Evolutionary conservation across 2,888 invertebrate species (phyloP).

Genomic region (Diarsia mendica): DNA sequence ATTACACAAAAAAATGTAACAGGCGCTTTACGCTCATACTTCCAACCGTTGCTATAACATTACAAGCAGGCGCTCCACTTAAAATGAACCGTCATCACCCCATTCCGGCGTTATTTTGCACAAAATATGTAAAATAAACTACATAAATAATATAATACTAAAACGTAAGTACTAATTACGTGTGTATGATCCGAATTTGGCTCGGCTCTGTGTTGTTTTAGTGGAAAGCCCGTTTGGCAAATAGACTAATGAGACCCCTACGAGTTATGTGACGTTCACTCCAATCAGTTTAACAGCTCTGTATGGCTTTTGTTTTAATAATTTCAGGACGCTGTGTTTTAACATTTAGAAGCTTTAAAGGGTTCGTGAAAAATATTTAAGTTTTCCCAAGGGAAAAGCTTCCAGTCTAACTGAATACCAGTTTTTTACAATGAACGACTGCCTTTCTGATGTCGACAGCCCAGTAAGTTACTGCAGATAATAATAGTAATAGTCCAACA

Average conservation of each 20-base stretch:
- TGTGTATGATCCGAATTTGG: constrained; percentile 73
- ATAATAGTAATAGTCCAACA: not conserved
- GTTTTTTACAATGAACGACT: no score
- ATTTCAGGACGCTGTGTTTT: not conserved
- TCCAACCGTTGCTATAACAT: constrained; percentile 50
- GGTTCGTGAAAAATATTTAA: not conserved
- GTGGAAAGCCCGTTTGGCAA: constrained; percentile 75
- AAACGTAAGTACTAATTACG: constrained; percentile 64
- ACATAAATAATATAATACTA: constrained; percentile 57
- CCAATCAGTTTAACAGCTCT: constrained; percentile 60
- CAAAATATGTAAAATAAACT: constrained; percentile 39
- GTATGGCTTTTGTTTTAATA: constrained; percentile 35
- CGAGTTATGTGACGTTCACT: constrained; percentile 63
- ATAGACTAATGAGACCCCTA: constrained; percentile 75
- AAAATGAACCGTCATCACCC: constrained; percentile 25
- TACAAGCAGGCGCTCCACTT: constrained; percentile 51
- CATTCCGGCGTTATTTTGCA: constrained; percentile 34
- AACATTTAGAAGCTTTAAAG: not conserved
- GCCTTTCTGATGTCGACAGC: no score
- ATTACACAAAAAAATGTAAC: constrained; percentile 9
- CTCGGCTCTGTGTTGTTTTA: constrained; percentile 73
- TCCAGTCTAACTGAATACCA: no score
- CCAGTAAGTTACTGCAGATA: not conserved
- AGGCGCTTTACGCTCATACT: constrained; percentile 27
- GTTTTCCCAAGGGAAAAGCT: not conserved